Conservation (phyloP, 2,113 vertebrate genomes). For the Toxotes chatareus region DNA sequence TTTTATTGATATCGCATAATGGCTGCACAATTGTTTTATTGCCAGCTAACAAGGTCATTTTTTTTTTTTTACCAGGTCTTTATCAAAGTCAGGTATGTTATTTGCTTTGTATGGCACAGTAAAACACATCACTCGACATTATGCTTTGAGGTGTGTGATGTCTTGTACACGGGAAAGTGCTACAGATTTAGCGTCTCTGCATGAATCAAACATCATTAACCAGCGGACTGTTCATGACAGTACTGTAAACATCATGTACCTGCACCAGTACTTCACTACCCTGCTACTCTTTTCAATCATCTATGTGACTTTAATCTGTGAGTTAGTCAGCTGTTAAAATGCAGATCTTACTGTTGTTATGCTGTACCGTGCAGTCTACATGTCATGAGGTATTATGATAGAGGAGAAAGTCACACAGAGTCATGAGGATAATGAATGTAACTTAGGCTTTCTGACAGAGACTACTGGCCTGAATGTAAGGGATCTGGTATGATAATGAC, state of each 20-base stretch:
- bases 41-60: background rate
- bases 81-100: background rate
- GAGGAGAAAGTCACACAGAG: conserved; percentile 22
- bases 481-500: conserved; percentile 34
- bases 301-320: conserved; percentile 40
- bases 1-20: background rate
- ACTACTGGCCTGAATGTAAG: conserved; percentile 7
- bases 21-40: conserved; percentile 21
- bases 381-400: conserved; percentile 33
- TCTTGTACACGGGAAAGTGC: conserved; percentile 18
- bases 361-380: conserved; percentile 44
- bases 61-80: conserved; percentile 6
- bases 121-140: background rate
- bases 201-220: conserved; percentile 26
- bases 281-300: conserved; percentile 5
- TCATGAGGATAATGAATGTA: conserved; percentile 62
- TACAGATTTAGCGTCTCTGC: conserved; percentile 24
- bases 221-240: background rate
- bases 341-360: conserved; percentile 56
- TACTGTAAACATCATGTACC: conserved; percentile 5
- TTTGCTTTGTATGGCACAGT: conserved; percentile 1
- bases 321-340: conserved; percentile 45
- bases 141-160: background rate
- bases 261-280: background rate
- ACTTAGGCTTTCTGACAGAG: conserved; percentile 40